Evolutionary conservation across 2,113 vertebrate species (phyloP).

Genomic region (Gadus macrocephalus): DNA sequence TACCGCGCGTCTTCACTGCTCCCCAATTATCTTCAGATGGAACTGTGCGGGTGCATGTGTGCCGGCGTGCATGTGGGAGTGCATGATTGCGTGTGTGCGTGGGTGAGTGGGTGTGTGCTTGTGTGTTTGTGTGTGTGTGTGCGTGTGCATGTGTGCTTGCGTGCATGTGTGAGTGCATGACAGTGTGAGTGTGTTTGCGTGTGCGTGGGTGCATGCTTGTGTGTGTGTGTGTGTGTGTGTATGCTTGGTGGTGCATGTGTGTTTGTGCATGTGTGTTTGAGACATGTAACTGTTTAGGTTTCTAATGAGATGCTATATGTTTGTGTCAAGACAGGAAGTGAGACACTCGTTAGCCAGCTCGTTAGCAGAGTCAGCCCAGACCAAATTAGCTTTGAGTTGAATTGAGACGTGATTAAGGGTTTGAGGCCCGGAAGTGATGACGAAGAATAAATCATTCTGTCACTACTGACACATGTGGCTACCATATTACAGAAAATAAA

Average conservation of each 20-base stretch:
- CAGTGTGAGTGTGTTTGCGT: not conserved
- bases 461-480: constrained; percentile 34
- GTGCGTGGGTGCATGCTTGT: too few species aligned
- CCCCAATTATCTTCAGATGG: too few species aligned
- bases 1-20: not conserved
- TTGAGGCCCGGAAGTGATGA: constrained; percentile 48
- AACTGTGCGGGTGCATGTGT: not conserved
- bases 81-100: not conserved
- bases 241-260: not conserved
- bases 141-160: constrained; percentile 9
- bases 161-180: constrained; percentile 14
- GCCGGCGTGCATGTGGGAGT: not conserved
- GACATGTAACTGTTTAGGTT: constrained; percentile 31
- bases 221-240: not conserved
- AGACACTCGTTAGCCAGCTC: constrained; percentile 41
- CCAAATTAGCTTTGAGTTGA: constrained; percentile 58
- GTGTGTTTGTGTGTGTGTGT: not conserved
- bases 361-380: constrained; percentile 58
- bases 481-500: constrained; percentile 42
- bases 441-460: constrained; percentile 32
- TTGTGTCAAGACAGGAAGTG: constrained; percentile 46
- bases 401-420: constrained; percentile 59
- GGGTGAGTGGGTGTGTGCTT: too few species aligned
- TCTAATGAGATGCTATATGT: constrained; percentile 32
- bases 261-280: constrained; percentile 29